Evolutionary conservation across 2,113 vertebrate species (phyloP).

Genomic region (Maccullochella peelii): DNA sequence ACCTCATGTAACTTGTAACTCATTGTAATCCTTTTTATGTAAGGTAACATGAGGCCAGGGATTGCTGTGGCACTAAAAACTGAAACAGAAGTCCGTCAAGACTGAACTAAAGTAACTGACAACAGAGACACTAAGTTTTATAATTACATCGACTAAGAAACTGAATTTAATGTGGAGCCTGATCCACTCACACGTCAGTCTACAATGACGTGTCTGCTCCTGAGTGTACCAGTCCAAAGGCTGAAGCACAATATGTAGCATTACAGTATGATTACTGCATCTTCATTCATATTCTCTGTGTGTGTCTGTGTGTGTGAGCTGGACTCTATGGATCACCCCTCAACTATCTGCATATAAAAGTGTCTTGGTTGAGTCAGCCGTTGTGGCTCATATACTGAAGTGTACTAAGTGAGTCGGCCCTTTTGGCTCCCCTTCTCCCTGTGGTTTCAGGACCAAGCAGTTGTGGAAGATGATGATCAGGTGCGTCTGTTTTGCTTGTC

Average conservation of each 20-base stretch:
- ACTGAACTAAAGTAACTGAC: background rate
- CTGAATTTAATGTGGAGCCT: background rate
- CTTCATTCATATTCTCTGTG: constrained; percentile 6
- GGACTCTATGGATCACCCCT: background rate
- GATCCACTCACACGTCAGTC: background rate
- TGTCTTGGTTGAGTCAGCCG: constrained; percentile 2
- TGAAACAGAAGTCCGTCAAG: background rate
- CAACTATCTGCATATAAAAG: background rate
- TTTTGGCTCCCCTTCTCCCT: constrained; percentile 70
- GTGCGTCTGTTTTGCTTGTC: constrained; percentile 76
- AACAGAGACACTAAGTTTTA: background rate
- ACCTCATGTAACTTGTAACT: background rate
- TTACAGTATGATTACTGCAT: background rate
- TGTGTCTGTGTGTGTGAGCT: constrained; percentile 21
- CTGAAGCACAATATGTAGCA: background rate
- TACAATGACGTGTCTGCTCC: no score
- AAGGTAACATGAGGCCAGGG: background rate
- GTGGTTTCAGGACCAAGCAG: constrained; percentile 84
- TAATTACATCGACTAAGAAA: background rate
- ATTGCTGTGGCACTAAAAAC: background rate
- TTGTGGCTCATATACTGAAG: constrained; percentile 6
- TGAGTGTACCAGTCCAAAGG: background rate
- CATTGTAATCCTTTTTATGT: background rate
- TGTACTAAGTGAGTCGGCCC: constrained; percentile 53
- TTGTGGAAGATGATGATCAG: constrained; percentile 78